phyloP scores from a whole-genome alignment of 2,797 vertebrate species.

The Anabas testudineus region DNA sequence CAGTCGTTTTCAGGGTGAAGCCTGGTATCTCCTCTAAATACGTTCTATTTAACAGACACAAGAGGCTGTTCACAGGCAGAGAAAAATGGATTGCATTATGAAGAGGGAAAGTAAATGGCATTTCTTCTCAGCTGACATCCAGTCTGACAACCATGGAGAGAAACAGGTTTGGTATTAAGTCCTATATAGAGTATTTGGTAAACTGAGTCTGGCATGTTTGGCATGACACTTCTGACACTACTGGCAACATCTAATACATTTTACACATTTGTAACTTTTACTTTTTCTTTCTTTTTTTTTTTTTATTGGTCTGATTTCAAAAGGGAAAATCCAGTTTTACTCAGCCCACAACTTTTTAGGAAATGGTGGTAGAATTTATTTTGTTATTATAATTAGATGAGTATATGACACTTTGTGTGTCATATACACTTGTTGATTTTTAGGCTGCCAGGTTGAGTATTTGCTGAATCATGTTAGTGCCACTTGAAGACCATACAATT shows the following conservation, averaged over 20 bases:
- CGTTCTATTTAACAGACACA: conserved; percentile 61
- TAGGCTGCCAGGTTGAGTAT: not conserved
- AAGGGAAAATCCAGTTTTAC: too few relatives aligned
- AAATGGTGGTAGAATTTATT: too few relatives aligned
- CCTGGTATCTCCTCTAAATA: conserved; percentile 67
- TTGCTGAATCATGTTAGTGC: not conserved
- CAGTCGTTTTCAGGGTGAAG: conserved; percentile 68
- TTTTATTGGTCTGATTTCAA: not conserved
- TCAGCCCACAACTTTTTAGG: too few relatives aligned
- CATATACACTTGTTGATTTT: not conserved
- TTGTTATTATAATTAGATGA: too few relatives aligned
- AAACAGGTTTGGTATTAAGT: conserved; percentile 18
- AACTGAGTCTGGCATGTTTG: conserved; percentile 19
- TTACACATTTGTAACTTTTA: not conserved
- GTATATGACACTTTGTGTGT: too few relatives aligned
- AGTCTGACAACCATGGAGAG: conserved; percentile 27
- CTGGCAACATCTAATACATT: not conserved
- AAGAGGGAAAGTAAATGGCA: conserved; percentile 48
- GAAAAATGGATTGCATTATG: conserved; percentile 46
- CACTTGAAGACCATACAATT: not conserved
- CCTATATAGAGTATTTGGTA: conserved; percentile 8
- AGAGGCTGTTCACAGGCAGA: conserved; percentile 56
- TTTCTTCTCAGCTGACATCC: conserved; percentile 31
- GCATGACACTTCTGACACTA: not conserved
- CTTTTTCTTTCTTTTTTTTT: not conserved